A percentile compares a stretch with the other conserved stretches of the same genome.
These are phyloP conservation scores for Pseudochromis fuscus DNA, from an alignment of 2,797 vertebrate species.

Conservation along the genomic window DNA sequence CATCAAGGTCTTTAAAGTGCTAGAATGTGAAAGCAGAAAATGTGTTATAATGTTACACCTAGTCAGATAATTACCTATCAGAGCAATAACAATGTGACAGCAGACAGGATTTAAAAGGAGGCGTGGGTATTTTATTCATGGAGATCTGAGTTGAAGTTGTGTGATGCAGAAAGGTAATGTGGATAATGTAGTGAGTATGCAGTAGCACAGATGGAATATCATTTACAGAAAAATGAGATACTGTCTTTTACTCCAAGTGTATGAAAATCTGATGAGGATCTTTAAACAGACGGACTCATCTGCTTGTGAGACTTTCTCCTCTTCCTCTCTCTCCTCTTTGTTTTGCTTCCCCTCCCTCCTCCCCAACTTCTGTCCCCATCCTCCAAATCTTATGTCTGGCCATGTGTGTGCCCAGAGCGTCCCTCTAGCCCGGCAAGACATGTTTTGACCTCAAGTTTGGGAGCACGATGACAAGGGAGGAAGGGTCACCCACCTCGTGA, in stretches of 20 bases:
- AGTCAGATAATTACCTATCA: neutral
- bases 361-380: slow-evolving; percentile 37
- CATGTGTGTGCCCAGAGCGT: slow-evolving; percentile 50
- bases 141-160: neutral
- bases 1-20: slow-evolving; percentile 19
- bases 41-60: neutral
- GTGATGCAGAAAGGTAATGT: neutral
- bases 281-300: slow-evolving; percentile 33
- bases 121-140: neutral
- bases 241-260: neutral
- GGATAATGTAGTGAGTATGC: neutral
- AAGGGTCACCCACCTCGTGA: slow-evolving; percentile 49
- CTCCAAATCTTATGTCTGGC: slow-evolving; percentile 51
- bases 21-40: slow-evolving; percentile 32
- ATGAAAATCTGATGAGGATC: slow-evolving; percentile 6
- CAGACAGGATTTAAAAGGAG: neutral
- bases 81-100: neutral
- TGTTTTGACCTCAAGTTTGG: slow-evolving; percentile 58
- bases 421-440: slow-evolving; percentile 51
- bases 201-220: neutral
- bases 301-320: neutral
- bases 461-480: slow-evolving; percentile 37
- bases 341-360: slow-evolving; percentile 21
- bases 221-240: neutral
- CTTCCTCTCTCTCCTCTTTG: slow-evolving; percentile 1